Conservation (phyloP, 1,140 invertebrate genomes). For the Protaetia brevitarsis region DNA sequence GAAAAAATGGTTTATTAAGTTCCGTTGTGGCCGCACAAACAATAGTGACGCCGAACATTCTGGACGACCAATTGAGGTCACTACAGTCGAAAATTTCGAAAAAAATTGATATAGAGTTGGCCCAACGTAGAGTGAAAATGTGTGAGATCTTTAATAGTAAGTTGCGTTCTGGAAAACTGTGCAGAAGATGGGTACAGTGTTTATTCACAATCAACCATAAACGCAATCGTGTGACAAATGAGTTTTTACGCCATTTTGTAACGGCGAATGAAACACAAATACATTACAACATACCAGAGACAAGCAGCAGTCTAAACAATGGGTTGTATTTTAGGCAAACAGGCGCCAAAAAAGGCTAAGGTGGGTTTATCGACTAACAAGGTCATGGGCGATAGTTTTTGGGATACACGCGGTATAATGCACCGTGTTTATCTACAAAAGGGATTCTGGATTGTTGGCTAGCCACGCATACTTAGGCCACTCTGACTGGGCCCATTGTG, state of each 20-base stretch:
- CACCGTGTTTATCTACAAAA: no score
- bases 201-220: no score
- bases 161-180: no score
- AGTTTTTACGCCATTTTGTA: not conserved
- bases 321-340: constrained; percentile 29
- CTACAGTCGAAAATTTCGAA: not conserved
- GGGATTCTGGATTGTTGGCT: no score
- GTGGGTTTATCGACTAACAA: constrained; percentile 21
- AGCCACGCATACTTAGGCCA: no score
- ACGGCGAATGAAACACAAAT: constrained; percentile 49
- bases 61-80: constrained; percentile 30
- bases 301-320: constrained; percentile 47
- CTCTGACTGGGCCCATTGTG: no score
- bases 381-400: no score
- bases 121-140: not conserved
- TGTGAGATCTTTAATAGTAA: no score
- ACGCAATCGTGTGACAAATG: no score
- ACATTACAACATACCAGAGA: constrained; percentile 46
- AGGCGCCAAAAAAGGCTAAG: constrained; percentile 35
- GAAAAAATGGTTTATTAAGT: constrained; percentile 36
- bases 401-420: no score
- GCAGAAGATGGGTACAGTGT: not conserved
- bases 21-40: constrained; percentile 38
- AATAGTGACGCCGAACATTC: constrained; percentile 31
- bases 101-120: constrained; percentile 24